A percentile compares a stretch with the other conserved stretches of the same genome.
Conservation (phyloP, 2,797 vertebrate species). For the Neomorphus geoffroyi region DNA sequence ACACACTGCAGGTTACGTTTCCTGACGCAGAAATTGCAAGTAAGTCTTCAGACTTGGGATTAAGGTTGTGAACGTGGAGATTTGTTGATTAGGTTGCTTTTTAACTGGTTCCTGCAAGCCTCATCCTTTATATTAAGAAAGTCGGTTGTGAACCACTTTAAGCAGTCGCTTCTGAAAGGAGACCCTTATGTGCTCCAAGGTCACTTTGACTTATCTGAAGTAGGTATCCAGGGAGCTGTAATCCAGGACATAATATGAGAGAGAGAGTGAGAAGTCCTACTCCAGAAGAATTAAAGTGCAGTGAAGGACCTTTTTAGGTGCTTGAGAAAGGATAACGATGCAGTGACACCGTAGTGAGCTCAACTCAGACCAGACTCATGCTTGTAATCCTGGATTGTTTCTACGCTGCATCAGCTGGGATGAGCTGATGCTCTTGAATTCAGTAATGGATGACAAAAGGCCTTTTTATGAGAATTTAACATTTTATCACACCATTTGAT, state of each 20-base stretch:
- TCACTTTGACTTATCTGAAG: background rate
- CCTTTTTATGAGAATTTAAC: background rate
- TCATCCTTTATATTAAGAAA: background rate
- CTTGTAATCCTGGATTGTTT: background rate
- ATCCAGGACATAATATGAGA: background rate
- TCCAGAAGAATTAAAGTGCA: background rate
- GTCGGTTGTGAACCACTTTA: background rate
- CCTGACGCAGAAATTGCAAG: background rate
- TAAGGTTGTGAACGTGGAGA: background rate
- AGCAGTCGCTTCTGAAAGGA: background rate
- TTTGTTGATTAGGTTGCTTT: background rate
- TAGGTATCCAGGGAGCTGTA: background rate
- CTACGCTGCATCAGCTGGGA: rapidly evolving
- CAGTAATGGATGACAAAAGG: background rate
- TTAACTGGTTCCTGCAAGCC: background rate
- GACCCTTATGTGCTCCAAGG: background rate
- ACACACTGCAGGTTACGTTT: background rate
- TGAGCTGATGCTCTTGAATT: background rate
- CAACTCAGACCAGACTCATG: background rate
- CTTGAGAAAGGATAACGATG: background rate
- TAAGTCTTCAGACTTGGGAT: background rate
- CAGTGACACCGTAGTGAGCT: background rate
- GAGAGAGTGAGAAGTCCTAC: background rate
- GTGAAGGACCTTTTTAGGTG: background rate
- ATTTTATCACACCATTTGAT: background rate